These are phyloP conservation scores for Magallana angulata DNA, from an alignment of 1,140 invertebrate genomes.

Conservation along the genomic window DNA sequence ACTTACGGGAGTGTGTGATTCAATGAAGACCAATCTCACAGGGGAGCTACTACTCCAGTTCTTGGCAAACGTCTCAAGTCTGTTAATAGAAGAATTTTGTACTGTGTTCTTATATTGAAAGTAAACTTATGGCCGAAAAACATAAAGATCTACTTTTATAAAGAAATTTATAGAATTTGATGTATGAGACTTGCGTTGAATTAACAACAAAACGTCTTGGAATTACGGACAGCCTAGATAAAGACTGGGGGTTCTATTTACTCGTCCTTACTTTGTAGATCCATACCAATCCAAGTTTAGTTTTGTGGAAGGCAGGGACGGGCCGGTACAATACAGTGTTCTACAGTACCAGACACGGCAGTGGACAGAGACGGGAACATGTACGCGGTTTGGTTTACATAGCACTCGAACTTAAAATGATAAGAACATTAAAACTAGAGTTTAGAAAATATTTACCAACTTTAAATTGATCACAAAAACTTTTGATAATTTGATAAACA, in stretches of 20 bases:
- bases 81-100: neutral
- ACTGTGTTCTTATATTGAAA: neutral
- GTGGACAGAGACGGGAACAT: neutral
- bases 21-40: constrained; percentile 23
- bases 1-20: constrained; percentile 5
- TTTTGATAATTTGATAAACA: too few species aligned
- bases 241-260: too few species aligned
- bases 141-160: too few species aligned
- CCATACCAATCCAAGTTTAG: constrained; percentile 79
- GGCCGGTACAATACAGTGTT: constrained; percentile 82
- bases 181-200: neutral
- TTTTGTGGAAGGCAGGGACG: constrained; percentile 77
- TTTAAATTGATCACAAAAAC: too few species aligned
- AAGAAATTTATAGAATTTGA: neutral
- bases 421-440: too few species aligned
- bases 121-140: too few species aligned
- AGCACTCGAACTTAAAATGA: too few species aligned
- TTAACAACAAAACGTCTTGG: neutral
- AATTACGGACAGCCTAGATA: too few species aligned
- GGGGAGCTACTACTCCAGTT: constrained; percentile 27
- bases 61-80: constrained; percentile 38
- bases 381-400: neutral
- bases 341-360: constrained; percentile 79
- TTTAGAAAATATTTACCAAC: too few species aligned
- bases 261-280: constrained; percentile 74